Evolutionary conservation across 2,888 invertebrate species (phyloP), one percentile per base, ranked within the genome.

Genomic region (Drosophila affinis): DNA sequence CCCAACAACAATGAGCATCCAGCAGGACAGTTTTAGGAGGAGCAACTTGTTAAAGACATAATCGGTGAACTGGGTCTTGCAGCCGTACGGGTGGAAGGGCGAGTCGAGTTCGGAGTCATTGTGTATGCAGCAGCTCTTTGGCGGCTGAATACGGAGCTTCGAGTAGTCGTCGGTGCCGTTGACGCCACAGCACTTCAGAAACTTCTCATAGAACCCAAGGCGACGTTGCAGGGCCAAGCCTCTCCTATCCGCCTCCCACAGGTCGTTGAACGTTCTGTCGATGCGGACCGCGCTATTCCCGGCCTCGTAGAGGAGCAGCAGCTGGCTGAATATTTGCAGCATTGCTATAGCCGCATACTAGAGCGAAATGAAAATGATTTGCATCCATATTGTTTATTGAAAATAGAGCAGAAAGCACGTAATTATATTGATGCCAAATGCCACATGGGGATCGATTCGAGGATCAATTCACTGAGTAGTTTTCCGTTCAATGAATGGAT

Each of bases 121-220:
- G 5, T 80, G 81, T 3, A 74, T 60, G 27, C 91, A 90, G 47
- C 90, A 90, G 14, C 79, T 80, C 44, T 71, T 73, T 3, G 90
- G 90, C 45, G 90, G 75, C 4, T 75, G 64, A 52, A 90, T 89
- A n/a, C 78, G 64, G 12, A 91, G 82, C 17, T 73, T 76, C 18
- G 67, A 75, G 79, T 90, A 90, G 48, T 90, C 90, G 14, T 77
- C 78, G 4, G 79, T 78, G 18, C 78, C 81, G 49, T 91, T 90
- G 1, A 90, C 90, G 4, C 90, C 90, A 64, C 90, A 90, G 44
- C 90, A 90, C 10, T 91, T 89, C 9, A 82, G 34, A 86, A 91
- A 90, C 64, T 79, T 77, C 72, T 90, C 91, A 47, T 90, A 90
- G 71, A 90, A 5, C 76, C 80, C 69, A 90, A 69, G 12, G 89